Percentiles rank a stretch among this genome's conserved stretches.
Conservation (phyloP, 2,113 vertebrate species). For the Uria aalge region DNA sequence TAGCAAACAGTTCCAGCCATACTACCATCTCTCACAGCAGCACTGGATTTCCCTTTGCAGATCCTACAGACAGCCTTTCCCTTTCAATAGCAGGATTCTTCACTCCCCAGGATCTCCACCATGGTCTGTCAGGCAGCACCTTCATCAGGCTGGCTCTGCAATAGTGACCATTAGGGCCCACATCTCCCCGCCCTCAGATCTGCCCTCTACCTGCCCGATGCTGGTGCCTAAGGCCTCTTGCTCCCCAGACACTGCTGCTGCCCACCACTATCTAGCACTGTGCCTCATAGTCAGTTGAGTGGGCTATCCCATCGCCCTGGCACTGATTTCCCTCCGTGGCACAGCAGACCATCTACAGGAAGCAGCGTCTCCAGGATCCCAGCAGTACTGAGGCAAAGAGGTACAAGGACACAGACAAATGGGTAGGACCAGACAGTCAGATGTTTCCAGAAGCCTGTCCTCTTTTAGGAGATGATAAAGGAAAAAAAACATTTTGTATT, state of each 20-base stretch:
- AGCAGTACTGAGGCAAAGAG: background rate
- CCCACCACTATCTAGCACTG: background rate
- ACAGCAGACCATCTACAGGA: background rate
- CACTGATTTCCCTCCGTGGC: background rate
- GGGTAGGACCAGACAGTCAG: background rate
- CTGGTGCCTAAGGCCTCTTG: background rate
- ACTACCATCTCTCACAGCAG: background rate
- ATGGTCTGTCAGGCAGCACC: background rate
- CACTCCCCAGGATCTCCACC: background rate
- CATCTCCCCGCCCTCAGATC: background rate
- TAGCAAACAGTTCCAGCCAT: background rate
- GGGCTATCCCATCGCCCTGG: background rate
- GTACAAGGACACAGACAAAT: constrained; percentile 9
- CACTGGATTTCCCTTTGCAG: background rate
- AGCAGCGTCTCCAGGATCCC: background rate
- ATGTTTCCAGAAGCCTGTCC: constrained; percentile 19
- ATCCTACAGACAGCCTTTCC: background rate
- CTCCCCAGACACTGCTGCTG: background rate
- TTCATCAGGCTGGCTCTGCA: background rate
- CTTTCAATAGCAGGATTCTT: background rate
- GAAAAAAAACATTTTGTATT: background rate
- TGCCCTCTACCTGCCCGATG: background rate
- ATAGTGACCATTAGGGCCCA: background rate
- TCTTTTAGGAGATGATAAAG: constrained; percentile 3
- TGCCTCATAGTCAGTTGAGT: background rate